A percentile compares a stretch with the other conserved stretches of the same genome.
Conservation (phyloP, 2,113 vertebrate genomes). For the Anolis sagrei region DNA sequence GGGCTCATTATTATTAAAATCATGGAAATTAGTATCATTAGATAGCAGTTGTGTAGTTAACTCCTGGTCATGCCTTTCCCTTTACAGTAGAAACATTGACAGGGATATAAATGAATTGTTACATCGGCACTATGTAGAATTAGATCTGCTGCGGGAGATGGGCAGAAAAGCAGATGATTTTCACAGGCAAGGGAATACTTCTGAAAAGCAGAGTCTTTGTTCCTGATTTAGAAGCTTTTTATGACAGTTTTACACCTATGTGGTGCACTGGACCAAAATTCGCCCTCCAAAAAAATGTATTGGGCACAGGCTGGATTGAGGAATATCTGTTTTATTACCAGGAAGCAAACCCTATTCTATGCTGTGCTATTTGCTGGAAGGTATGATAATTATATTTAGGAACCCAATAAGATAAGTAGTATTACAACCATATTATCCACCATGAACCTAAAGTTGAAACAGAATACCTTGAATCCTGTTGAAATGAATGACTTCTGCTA, state of each 20-base stretch:
- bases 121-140: constrained; percentile 14
- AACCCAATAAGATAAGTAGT: background rate
- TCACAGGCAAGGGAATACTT: background rate
- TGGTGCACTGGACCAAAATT: background rate
- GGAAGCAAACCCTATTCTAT: background rate
- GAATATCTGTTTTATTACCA: background rate
- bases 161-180: background rate
- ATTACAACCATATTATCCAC: no score
- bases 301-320: background rate
- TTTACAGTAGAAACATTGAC: constrained; percentile 37
- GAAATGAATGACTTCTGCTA: no score
- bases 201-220: background rate
- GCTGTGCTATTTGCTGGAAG: background rate
- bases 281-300: background rate
- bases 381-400: no score
- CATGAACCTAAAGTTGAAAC: no score
- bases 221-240: background rate
- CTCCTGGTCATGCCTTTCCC: constrained; percentile 63
- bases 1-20: constrained; percentile 82
- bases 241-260: background rate
- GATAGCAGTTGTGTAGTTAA: constrained; percentile 72
- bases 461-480: no score
- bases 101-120: constrained; percentile 45
- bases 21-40: constrained; percentile 76
- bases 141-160: background rate